Conservation (phyloP, 2,888 invertebrate genomes). For the Acholoe squamosa region DNA sequence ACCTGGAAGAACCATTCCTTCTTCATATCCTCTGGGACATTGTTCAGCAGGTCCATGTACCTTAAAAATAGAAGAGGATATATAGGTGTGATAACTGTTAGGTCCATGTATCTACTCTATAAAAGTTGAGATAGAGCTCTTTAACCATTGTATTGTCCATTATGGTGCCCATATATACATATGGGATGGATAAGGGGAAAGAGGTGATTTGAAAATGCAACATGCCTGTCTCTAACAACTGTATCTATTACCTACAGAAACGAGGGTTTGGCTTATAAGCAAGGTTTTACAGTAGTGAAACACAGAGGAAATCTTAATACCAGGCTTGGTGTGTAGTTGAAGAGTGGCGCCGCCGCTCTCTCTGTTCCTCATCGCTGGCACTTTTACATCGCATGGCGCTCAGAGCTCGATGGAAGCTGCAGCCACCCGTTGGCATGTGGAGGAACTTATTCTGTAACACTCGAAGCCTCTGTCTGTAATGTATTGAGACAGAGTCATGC, state of each 20-base stretch:
- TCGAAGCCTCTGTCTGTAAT: constrained; percentile 74
- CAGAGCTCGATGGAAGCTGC: constrained; percentile 78
- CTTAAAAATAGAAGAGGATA: constrained; percentile 68
- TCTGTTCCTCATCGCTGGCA: constrained; percentile 68
- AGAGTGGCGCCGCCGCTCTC: constrained; percentile 66
- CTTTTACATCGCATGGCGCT: constrained; percentile 76
- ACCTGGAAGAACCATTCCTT: constrained; percentile 78
- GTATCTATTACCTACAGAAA: too few species aligned
- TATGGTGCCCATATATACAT: too few species aligned
- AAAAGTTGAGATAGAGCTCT: too few species aligned
- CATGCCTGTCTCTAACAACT: too few species aligned
- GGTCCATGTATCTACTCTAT: too few species aligned
- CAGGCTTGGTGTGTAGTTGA: constrained; percentile 68
- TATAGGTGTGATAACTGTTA: too few species aligned
- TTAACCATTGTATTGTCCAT: too few species aligned
- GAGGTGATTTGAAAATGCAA: too few species aligned
- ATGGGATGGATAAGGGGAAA: too few species aligned
- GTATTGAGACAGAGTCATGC: too few species aligned
- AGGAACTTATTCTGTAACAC: constrained; percentile 80
- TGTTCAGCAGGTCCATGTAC: constrained; percentile 77
- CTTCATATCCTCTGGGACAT: constrained; percentile 75
- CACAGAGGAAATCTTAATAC: constrained; percentile 60
- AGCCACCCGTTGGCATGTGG: constrained; percentile 74
- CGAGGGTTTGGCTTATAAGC: too few species aligned
- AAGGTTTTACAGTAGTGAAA: too few species aligned